Conservation (phyloP, 2,113 vertebrate species). For the Neofelis nebulosa region DNA sequence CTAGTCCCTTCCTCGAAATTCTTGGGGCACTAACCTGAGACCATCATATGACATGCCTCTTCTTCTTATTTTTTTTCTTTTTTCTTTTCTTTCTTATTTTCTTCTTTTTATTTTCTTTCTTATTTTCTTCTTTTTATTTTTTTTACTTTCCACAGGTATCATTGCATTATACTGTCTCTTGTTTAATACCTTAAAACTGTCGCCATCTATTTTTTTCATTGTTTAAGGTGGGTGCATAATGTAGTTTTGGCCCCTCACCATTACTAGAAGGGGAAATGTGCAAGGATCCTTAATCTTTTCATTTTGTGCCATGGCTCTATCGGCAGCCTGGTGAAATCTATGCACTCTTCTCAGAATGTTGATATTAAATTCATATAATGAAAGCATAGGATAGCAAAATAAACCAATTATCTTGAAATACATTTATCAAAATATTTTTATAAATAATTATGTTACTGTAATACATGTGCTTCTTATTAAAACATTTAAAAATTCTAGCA, state of each 20-base stretch:
- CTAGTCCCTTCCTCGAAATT: not conserved
- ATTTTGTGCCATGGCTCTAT: not conserved
- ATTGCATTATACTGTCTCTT: not conserved
- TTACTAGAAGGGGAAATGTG: not conserved
- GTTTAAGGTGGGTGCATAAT: not conserved
- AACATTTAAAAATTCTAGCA: not conserved
- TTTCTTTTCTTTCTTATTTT: not conserved
- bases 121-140: too few species aligned
- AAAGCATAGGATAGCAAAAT: not conserved
- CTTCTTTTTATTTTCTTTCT: too few species aligned
- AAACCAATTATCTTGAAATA: not conserved
- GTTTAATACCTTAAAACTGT: not conserved
- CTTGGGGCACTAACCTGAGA: not conserved
- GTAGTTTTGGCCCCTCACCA: not conserved
- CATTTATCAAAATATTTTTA: not conserved
- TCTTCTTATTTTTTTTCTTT: not conserved
- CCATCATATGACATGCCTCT: not conserved
- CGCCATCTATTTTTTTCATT: not conserved
- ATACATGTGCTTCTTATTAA: not conserved
- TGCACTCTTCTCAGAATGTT: not conserved
- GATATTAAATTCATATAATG: not conserved
- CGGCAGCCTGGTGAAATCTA: not conserved
- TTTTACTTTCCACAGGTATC: not conserved
- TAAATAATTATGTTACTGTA: not conserved
- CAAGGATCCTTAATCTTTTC: not conserved